A percentile compares a stretch with the other conserved stretches of the same genome.
phyloP scores from a whole-genome alignment of 2,888 invertebrate genomes.

The Sarcophaga rosellei region DNA sequence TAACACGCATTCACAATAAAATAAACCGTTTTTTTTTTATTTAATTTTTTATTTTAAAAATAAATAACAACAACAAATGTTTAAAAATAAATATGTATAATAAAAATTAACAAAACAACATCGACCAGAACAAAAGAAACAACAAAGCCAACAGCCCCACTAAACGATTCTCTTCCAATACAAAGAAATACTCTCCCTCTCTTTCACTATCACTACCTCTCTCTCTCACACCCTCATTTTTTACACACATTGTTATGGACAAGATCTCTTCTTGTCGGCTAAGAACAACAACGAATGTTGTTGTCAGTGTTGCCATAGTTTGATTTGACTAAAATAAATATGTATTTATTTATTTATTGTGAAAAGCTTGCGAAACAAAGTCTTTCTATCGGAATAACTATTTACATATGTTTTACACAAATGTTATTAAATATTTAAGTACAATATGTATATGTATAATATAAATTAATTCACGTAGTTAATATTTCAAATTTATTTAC shows the following conservation, averaged over 20 bases:
- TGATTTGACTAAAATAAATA: too few species aligned
- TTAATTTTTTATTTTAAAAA: constrained; percentile 43
- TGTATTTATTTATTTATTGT: too few species aligned
- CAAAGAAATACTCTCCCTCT: not conserved
- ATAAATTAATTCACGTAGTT: too few species aligned
- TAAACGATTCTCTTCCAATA: constrained; percentile 27
- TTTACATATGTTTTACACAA: too few species aligned
- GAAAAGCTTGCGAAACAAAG: too few species aligned
- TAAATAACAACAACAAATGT: constrained; percentile 41
- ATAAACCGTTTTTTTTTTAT: constrained; percentile 15
- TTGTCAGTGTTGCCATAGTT: not conserved
- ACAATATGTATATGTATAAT: too few species aligned
- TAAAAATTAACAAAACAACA: constrained; percentile 47
- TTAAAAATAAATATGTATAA: constrained; percentile 57
- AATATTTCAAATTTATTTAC: too few species aligned
- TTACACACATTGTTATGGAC: not conserved
- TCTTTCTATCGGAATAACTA: too few species aligned
- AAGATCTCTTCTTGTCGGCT: not conserved
- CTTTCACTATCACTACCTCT: not conserved
- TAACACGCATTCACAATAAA: constrained; percentile 20
- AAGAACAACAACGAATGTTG: not conserved
- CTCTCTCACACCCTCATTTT: not conserved
- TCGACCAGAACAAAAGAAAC: constrained; percentile 14
- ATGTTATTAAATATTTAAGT: too few species aligned
- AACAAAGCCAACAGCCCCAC: constrained; percentile 8